phyloP scores from a whole-genome alignment of 2,888 invertebrate genomes.

The Melikaiella ostensackeni region DNA sequence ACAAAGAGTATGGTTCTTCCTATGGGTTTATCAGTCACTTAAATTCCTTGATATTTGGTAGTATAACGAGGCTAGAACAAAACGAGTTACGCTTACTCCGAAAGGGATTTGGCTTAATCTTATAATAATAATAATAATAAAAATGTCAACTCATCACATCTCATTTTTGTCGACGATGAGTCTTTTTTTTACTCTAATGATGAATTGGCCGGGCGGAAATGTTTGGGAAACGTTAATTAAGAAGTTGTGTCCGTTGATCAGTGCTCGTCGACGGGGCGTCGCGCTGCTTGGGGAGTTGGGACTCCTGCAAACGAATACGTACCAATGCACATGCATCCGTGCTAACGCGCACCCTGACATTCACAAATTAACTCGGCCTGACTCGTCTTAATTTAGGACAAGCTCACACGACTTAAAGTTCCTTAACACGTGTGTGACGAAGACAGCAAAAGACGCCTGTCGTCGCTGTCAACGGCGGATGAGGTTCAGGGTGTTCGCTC shows the following conservation, averaged over 20 bases:
- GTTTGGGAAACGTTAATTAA: constrained; percentile 37
- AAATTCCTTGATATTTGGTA: no score
- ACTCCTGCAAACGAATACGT: constrained; percentile 20
- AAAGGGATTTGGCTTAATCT: no score
- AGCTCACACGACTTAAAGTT: constrained; percentile 50
- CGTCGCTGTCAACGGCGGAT: constrained; percentile 50
- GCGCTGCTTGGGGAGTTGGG: not conserved
- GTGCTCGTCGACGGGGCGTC: constrained; percentile 1
- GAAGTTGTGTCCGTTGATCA: constrained; percentile 36
- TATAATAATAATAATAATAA: no score
- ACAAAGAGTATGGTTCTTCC: no score
- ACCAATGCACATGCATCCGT: constrained; percentile 44
- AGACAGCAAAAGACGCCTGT: constrained; percentile 54
- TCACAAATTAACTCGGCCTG: constrained; percentile 65
- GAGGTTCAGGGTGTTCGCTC: constrained; percentile 41
- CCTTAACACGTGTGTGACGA: constrained; percentile 46
- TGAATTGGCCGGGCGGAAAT: not conserved
- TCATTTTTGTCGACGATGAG: constrained; percentile 4
- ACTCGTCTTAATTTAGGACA: constrained; percentile 68
- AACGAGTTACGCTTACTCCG: no score
- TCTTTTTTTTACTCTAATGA: constrained; percentile 1
- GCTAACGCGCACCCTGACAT: constrained; percentile 50
- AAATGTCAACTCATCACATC: constrained; percentile 29
- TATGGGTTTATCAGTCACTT: no score
- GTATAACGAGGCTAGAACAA: no score